Base-by-base conservation (phyloP, 2,113 vertebrate species). In the Potamarius usumacintae region DNA sequence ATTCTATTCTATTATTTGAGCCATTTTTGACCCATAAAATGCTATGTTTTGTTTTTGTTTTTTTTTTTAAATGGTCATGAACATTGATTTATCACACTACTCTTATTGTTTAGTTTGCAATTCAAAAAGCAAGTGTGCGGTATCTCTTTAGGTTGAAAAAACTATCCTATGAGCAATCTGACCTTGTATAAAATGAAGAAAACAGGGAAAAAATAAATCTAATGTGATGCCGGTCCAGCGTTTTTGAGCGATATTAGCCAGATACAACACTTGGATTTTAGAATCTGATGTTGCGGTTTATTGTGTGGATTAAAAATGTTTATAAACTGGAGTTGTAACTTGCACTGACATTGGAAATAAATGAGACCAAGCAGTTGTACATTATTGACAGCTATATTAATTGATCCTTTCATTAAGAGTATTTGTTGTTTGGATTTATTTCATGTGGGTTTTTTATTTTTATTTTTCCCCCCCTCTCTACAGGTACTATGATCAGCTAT, bases 401-500 rank as follows among this genome's bases (percentile, higher is more conserved):
- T 71, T n/a, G 3, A 7, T 34, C 0, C 14, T 18, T 69, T 69
- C 12, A 7, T 42, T 42, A 15, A 17, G 14, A 30, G 5, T 71
- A 15, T 77, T 79, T 57, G 30, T 18, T 80, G 7, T 80, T 79
- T 80, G 15, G 53, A 10, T 58, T 80, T 30, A 80, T 81, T 53
- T 78, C 22, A 53, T 77, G 25, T 50, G n/a, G 4, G 5, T 52
- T 17, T 7, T 48, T n/a, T 27, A 34, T 1, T 58, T 2, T 34
- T 34, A 18, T 2, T 2, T n/a, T n/a, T n/a, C n/a, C n/a, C 12
- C 27, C 9, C 69, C 12, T 80, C 15, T 87, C 81, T 62, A 1
- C 93, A 99, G 98, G 92, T 99, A 99, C 90, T 99, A 99, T 90
- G 98, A 99, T 92, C 98, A 99, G 60, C 96, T 99, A 69, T 99